Percentiles rank a stretch among this genome's conserved stretches.
Conservation (phyloP, 2,113 vertebrate genomes). For the Cacatua alba region DNA sequence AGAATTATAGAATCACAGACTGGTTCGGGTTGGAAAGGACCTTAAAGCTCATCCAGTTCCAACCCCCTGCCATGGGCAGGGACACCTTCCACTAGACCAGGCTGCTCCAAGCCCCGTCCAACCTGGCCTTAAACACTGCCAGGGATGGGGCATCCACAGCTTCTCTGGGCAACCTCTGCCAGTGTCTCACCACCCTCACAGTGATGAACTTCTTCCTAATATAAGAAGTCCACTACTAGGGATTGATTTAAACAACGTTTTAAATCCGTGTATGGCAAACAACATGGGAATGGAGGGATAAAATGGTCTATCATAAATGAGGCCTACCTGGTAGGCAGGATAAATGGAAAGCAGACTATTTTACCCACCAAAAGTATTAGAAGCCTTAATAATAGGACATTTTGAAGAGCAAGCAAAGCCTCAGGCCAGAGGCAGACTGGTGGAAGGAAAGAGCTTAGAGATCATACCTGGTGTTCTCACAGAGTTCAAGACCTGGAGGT, state of each 20-base stretch:
- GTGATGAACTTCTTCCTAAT: not conserved
- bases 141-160: not conserved
- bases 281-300: not conserved
- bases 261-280: not conserved
- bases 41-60: not conserved
- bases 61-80: not conserved
- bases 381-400: not conserved
- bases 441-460: not conserved
- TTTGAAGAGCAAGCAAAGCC: not conserved
- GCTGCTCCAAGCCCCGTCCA: not conserved
- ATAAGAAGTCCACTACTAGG: not conserved
- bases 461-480: not conserved
- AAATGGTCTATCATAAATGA: not conserved
- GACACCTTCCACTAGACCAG: not conserved
- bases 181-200: not conserved
- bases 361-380: not conserved
- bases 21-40: not conserved
- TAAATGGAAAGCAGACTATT: not conserved
- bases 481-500: not conserved
- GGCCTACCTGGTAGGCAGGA: not conserved
- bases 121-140: not conserved
- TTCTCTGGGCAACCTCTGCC: not conserved
- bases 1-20: not conserved
- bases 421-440: not conserved
- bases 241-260: not conserved